Conservation (phyloP, 2,113 vertebrate genomes). For the Colistium nudipinnis region DNA sequence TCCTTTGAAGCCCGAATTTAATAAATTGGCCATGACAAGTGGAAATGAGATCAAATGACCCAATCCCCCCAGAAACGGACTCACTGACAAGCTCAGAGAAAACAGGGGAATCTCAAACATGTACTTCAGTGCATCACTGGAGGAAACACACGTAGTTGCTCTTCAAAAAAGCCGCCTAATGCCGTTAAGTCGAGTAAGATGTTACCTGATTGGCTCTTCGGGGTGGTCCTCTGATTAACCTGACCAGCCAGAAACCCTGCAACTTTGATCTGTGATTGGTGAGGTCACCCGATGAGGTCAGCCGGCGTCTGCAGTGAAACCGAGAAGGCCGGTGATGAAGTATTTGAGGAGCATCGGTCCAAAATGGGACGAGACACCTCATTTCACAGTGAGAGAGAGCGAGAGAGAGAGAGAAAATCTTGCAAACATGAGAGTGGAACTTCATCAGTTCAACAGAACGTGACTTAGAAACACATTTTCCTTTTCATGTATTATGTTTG, state of each 20-base stretch:
- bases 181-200: conserved; percentile 58
- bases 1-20: conserved; percentile 28
- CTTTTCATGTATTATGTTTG: background rate
- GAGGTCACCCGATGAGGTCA: conserved; percentile 63
- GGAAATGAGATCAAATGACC: conserved; percentile 45
- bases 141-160: conserved; percentile 23
- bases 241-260: conserved; percentile 44
- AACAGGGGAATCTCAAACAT: conserved; percentile 28
- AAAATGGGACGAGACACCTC: conserved; percentile 63
- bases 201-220: conserved; percentile 69
- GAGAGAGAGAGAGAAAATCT: background rate
- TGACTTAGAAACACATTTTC: conserved; percentile 2
- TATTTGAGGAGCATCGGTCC: conserved; percentile 56
- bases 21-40: conserved; percentile 40
- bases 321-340: conserved; percentile 57
- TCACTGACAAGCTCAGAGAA: conserved; percentile 32
- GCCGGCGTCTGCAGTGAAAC: conserved; percentile 51
- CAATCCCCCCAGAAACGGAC: conserved; percentile 28
- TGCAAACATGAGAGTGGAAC: conserved; percentile 17
- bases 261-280: conserved; percentile 70
- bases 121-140: background rate
- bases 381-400: conserved; percentile 39
- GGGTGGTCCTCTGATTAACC: conserved; percentile 73
- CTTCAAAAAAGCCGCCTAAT: conserved; percentile 51
- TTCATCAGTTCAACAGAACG: conserved; percentile 12